Percentiles rank a stretch among this genome's conserved stretches.
Evolutionary conservation across 2,888 invertebrate genomes (phyloP).

Genomic region (Chromoteleia sp.): DNA sequence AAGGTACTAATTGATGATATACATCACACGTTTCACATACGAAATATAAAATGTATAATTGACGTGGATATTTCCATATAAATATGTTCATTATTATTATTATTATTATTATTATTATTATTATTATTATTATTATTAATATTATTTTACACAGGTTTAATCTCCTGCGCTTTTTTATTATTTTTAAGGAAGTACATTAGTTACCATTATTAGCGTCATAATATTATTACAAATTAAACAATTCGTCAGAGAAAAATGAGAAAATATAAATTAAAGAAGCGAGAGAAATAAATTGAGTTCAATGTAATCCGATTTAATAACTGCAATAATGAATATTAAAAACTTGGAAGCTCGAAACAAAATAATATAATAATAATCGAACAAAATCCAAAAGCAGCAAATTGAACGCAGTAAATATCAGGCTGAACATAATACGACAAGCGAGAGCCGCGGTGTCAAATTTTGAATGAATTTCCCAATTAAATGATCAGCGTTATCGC

Average conservation of each 20-base stretch:
- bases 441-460: slow-evolving; percentile 30
- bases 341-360: slow-evolving; percentile 1
- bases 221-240: too few relatives aligned
- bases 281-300: slow-evolving; percentile 12
- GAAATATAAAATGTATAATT: background rate
- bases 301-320: slow-evolving; percentile 4
- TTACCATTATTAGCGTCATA: too few relatives aligned
- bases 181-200: too few relatives aligned
- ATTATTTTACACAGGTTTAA: too few relatives aligned
- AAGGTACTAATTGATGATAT: background rate
- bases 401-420: slow-evolving; percentile 30
- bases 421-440: slow-evolving; percentile 45
- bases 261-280: too few relatives aligned
- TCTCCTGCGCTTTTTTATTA: too few relatives aligned
- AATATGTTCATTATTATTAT: too few relatives aligned
- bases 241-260: too few relatives aligned
- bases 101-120: too few relatives aligned
- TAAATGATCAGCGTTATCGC: slow-evolving; percentile 78
- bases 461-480: slow-evolving; percentile 75
- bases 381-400: slow-evolving; percentile 27
- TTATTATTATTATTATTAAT: too few relatives aligned
- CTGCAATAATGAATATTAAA: slow-evolving; percentile 23
- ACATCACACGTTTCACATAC: background rate
- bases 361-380: slow-evolving; percentile 28
- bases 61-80: too few relatives aligned